Evolutionary conservation across 2,888 invertebrate genomes (phyloP).

Genomic region (Alloplasta piceator): DNA sequence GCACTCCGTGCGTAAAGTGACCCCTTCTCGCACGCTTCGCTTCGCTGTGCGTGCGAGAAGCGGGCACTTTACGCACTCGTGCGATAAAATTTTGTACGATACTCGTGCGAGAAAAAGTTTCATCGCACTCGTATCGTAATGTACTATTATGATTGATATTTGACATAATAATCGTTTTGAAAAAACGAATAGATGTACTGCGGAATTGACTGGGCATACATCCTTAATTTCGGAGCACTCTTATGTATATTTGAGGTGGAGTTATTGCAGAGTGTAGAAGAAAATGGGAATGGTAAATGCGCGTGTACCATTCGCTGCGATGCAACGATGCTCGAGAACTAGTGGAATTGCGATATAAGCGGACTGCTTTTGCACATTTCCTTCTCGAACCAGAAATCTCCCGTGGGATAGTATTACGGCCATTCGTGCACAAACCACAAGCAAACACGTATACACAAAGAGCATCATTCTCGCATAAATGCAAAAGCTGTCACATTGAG

Average conservation of each 20-base stretch:
- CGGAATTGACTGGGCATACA: no score
- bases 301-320: background rate
- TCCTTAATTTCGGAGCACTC: no score
- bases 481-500: constrained; percentile 62
- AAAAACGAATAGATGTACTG: no score
- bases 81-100: no score
- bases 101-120: no score
- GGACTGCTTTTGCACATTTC: constrained; percentile 24
- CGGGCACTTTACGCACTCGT: no score
- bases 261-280: constrained; percentile 5
- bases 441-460: constrained; percentile 13
- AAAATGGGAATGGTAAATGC: constrained; percentile 22
- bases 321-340: background rate
- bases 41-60: no score
- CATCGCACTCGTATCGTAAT: no score
- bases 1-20: no score
- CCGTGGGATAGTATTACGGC: constrained; percentile 51
- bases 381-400: constrained; percentile 53
- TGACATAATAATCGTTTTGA: no score
- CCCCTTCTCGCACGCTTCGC: no score
- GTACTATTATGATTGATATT: no score
- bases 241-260: background rate
- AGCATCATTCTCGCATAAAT: constrained; percentile 56
- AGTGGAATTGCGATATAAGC: constrained; percentile 8
- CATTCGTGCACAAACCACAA: constrained; percentile 9